Base-by-base conservation (phyloP, 2,888 invertebrate genomes). In the Meteorus cinctellus region DNA sequence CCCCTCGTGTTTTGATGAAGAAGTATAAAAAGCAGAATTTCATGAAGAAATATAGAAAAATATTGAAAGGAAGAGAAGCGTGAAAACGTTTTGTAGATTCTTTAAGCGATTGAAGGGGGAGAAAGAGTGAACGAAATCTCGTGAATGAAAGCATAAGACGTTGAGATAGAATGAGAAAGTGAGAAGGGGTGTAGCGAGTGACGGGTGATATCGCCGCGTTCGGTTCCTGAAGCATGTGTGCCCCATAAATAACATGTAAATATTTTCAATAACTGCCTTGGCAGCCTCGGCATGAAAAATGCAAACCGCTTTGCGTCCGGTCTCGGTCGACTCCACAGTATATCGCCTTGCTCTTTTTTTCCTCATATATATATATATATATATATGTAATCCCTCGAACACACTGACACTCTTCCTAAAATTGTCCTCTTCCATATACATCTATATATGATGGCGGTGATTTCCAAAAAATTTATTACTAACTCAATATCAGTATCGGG, bases 211-310 rank as follows among this genome's bases (percentile, higher is more conserved):
- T 85, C 83, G 82, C 80, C 81, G 81, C 79, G 82, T 85, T 85
- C 82, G 82, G 82, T 71, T 66, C 82, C 77, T 82, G 85, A 82
- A 84, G 84, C 87, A 86, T 88, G 87, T 86, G 85, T 85, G 85
- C 79, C 82, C 85, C 85, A 87, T 88, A 88, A 87, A 87, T 88
- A 87, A 87, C 87, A 87, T 88, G 87, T 87, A 87, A 88, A 88
- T 88, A 87, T 88, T 88, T 87, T 88, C 87, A 87, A 87, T 88
- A 88, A 88, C 87, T 87, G 87, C 84, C 83, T 82, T 72, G 82
- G 82, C 83, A 81, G 80, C 81, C 81, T 81, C 80, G 75, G 83
- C 85, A 87, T 88, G 87, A 87, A 87, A 88, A 86, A 88, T 88
- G 87, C 86, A 87, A 88, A 87, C 85, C 86, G 86, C 83, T 86